These are phyloP conservation scores for Mesopsocus fuscifrons DNA, from an alignment of 2,888 invertebrate species.

Conservation along the genomic window DNA sequence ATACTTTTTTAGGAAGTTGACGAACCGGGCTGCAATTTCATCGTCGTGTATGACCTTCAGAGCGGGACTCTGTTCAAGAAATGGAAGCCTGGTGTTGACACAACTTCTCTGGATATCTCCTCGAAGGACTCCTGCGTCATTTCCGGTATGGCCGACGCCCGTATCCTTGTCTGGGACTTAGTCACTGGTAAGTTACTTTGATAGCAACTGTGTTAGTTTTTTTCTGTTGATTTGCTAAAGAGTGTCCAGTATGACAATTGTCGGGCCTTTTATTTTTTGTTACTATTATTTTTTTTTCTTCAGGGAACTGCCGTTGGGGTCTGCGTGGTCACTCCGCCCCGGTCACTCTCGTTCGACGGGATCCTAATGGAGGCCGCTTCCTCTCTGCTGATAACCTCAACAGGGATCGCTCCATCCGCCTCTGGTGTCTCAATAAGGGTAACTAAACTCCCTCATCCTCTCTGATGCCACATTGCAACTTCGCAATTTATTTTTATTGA, in stretches of 20 bases:
- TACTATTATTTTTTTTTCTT: constrained; percentile 12
- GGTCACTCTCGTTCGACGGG: constrained; percentile 50
- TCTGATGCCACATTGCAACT: no score
- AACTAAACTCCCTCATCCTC: constrained; percentile 14
- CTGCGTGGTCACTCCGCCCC: constrained; percentile 62
- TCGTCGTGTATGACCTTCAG: constrained; percentile 76
- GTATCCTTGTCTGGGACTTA: constrained; percentile 71
- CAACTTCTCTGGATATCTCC: constrained; percentile 69
- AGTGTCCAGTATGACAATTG: no score
- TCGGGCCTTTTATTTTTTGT: constrained; percentile 11
- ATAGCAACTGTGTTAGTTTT: no score
- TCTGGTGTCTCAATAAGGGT: constrained; percentile 71
- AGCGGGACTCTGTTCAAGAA: constrained; percentile 81
- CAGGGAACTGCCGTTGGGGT: constrained; percentile 58
- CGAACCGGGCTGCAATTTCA: constrained; percentile 70
- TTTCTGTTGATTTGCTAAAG: no score
- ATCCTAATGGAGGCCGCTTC: constrained; percentile 49
- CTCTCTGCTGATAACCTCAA: constrained; percentile 54
- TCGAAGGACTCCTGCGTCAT: constrained; percentile 67
- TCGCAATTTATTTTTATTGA: background rate
- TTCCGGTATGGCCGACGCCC: constrained; percentile 62
- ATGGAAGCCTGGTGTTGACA: constrained; percentile 73
- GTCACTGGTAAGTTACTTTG: constrained; percentile 53
- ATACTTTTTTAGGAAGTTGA: constrained; percentile 35
- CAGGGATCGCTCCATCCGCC: constrained; percentile 51